A percentile compares a stretch with the other conserved stretches of the same genome.
Evolutionary conservation across 2,797 vertebrate species (phyloP).

Genomic region (Platalea minor): DNA sequence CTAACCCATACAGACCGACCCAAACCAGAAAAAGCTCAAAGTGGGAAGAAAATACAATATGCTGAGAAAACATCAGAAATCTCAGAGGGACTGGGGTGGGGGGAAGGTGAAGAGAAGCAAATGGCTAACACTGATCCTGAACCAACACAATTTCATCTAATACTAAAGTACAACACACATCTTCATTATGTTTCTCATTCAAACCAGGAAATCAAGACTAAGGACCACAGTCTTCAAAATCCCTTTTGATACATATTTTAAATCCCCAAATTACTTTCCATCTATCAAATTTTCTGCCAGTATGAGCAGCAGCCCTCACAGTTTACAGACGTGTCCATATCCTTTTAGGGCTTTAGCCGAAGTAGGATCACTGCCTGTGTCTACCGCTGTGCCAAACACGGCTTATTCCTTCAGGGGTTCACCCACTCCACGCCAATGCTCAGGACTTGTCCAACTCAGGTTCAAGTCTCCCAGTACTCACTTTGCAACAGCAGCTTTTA

Average conservation of each 20-base stretch:
- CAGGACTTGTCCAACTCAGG: background rate
- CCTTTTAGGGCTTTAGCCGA: background rate
- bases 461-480: background rate
- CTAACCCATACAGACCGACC: background rate
- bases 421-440: background rate
- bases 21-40: background rate
- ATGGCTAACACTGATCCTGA: background rate
- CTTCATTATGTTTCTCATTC: background rate
- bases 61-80: background rate
- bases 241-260: background rate
- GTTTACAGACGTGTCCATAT: background rate
- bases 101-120: background rate
- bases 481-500: background rate
- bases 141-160: conserved; percentile 11
- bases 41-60: background rate
- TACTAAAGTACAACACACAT: background rate
- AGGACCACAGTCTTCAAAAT: background rate
- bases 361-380: background rate
- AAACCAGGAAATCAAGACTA: conserved; percentile 19
- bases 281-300: background rate
- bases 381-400: too few relatives aligned
- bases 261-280: background rate
- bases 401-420: background rate
- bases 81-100: background rate
- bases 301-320: background rate